Evolutionary conservation across 2,797 vertebrate genomes (phyloP), one percentile per base, ranked within the genome.

Genomic region (Semaprochilodus insignis): DNA sequence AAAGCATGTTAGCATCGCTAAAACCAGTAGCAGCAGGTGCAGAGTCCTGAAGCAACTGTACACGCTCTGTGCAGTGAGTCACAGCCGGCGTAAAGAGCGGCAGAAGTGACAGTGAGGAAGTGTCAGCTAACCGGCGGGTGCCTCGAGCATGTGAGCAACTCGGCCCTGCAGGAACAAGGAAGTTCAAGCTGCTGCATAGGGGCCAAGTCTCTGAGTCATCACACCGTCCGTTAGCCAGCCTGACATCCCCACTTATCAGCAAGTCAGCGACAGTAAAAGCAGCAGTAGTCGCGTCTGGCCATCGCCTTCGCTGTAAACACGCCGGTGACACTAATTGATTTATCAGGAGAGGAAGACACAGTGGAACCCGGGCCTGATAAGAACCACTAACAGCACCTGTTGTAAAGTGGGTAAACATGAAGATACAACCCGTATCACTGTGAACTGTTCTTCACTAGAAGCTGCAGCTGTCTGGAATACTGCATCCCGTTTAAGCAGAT

Each of bases 341-440:
- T 67, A 67, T 66, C 31, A 66, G 63, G 62, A 36, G 34, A 66
- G 31, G 63, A 36, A 66, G 62, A 63, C 62, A 27, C 31, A 8
- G 27, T 34, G 63, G 1, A 1, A 15, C 3, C 60, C 2, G 3
- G 14, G 60, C 31, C 27, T n/a, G 65, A 67, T 67, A 40, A 66
- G 34, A 36, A 44, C 17, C 6, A 0, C 21, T 67, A 67, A 67
- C 65, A 67, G 21, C 65, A 0, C 19, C 19, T 13, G 10, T 44
- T n/a, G 40, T 67, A 67, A 67, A 67, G 65, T 11, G 65, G 19
- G 65, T 11, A 67, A 66, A 66, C 63, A 66, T 1, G 2, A 11
- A 19, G 63, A 34, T 34, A 66, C 63, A 10, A 8, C 8, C 15
- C 17, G 7, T 3, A 36, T 15, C 31, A 67, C 34, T 13, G 40